These are phyloP conservation scores for Crotalus helleri DNA, from an alignment of 2,113 vertebrate genomes.

Conservation along the genomic window DNA sequence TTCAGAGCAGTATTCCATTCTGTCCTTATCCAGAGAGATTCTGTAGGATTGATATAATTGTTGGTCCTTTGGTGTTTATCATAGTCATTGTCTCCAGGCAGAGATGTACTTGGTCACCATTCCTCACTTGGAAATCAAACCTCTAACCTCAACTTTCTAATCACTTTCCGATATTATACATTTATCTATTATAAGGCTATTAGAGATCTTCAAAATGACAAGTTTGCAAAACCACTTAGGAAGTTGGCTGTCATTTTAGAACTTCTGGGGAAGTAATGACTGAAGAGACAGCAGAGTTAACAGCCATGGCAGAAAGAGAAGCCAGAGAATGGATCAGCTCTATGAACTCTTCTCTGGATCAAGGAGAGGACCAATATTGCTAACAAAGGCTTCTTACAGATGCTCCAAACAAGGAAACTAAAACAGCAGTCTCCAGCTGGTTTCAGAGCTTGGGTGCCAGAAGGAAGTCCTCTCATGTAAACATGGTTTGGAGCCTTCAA, in stretches of 20 bases:
- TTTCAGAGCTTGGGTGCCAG: neutral
- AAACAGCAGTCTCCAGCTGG: neutral
- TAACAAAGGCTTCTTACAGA: neutral
- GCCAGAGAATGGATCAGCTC: neutral
- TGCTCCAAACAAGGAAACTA: neutral
- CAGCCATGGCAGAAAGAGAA: neutral
- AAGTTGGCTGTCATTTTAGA: neutral
- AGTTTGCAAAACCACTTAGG: neutral
- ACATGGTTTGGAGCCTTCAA: neutral
- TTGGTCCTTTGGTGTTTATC: neutral
- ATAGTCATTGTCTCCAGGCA: neutral
- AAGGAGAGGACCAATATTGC: too few species aligned
- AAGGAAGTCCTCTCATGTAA: neutral
- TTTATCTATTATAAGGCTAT: neutral
- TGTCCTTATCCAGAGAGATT: neutral
- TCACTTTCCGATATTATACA: neutral
- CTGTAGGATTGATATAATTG: neutral
- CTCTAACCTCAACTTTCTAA: neutral
- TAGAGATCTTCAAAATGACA: neutral
- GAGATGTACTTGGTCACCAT: neutral
- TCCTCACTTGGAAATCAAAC: neutral
- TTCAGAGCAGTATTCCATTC: neutral
- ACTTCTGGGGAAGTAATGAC: neutral
- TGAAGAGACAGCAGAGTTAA: neutral
- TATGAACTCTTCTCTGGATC: too few species aligned